phyloP scores from a whole-genome alignment of 2,113 vertebrate species.

The Nymphicus hollandicus region DNA sequence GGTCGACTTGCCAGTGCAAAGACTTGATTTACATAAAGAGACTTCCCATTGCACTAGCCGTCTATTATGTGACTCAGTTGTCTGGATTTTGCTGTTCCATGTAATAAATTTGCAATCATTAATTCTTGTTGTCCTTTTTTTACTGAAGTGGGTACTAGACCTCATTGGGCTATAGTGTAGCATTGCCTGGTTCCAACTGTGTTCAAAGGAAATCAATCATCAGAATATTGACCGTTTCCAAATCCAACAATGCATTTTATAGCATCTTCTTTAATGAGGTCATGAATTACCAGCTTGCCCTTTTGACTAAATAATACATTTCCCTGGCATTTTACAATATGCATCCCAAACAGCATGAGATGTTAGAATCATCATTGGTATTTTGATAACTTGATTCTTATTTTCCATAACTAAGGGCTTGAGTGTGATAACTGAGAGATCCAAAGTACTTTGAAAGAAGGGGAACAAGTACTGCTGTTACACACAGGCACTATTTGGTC shows the following conservation, averaged over 20 bases:
- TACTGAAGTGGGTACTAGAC: not conserved
- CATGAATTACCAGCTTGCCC: not conserved
- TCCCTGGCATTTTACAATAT: not conserved
- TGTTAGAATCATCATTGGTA: not conserved
- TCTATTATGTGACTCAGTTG: not conserved
- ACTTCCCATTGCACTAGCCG: not conserved
- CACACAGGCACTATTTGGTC: not conserved
- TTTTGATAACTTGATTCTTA: not conserved
- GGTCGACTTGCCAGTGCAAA: not conserved
- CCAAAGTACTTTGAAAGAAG: not conserved
- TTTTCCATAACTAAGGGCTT: not conserved
- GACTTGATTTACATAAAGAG: not conserved
- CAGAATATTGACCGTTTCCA: not conserved
- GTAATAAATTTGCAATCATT: constrained; percentile 66
- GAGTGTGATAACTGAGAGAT: not conserved
- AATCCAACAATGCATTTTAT: not conserved
- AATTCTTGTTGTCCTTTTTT: not conserved
- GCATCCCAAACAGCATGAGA: not conserved
- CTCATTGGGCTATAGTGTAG: not conserved
- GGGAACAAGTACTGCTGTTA: not conserved
- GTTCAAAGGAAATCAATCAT: not conserved
- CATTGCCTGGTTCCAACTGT: not conserved
- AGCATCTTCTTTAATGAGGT: not conserved
- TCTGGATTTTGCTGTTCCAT: constrained; percentile 19
- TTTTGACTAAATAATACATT: not conserved